Percentiles rank a stretch among this genome's conserved stretches.
Conservation (phyloP, 2,797 vertebrate species). For the Mycteria americana region DNA sequence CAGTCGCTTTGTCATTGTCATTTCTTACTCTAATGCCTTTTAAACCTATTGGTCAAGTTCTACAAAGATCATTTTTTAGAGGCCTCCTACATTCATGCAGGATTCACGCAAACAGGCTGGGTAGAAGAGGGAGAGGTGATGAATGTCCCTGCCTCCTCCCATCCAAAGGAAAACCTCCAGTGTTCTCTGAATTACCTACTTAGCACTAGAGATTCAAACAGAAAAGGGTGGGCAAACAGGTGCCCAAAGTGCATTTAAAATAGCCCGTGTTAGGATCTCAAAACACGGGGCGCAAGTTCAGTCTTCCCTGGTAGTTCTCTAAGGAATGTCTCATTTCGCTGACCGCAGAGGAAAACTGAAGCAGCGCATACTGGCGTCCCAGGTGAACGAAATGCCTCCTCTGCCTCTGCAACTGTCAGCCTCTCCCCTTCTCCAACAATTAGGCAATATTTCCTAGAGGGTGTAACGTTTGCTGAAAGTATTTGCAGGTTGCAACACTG, state of each 20-base stretch:
- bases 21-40: not conserved
- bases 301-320: not conserved
- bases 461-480: not conserved
- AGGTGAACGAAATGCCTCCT: not conserved
- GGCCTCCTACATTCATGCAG: not conserved
- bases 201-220: not conserved
- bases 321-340: rapidly evolving
- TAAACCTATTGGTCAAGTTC: not conserved
- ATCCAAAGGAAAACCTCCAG: not conserved
- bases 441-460: constrained; percentile 36
- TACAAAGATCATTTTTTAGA: not conserved
- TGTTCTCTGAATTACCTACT: rapidly evolving
- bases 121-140: not conserved
- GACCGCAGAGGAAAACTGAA: rapidly evolving
- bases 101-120: not conserved
- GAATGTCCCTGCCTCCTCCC: not conserved
- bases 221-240: rapidly evolving
- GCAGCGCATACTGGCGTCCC: rapidly evolving
- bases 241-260: not conserved
- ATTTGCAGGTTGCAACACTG: not conserved
- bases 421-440: not conserved
- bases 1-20: not conserved
- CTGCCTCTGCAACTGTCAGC: not conserved
- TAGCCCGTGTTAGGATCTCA: not conserved
- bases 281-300: not conserved